Evolutionary conservation across 2,888 invertebrate species (phyloP).

Genomic region (Clunio marinus): DNA sequence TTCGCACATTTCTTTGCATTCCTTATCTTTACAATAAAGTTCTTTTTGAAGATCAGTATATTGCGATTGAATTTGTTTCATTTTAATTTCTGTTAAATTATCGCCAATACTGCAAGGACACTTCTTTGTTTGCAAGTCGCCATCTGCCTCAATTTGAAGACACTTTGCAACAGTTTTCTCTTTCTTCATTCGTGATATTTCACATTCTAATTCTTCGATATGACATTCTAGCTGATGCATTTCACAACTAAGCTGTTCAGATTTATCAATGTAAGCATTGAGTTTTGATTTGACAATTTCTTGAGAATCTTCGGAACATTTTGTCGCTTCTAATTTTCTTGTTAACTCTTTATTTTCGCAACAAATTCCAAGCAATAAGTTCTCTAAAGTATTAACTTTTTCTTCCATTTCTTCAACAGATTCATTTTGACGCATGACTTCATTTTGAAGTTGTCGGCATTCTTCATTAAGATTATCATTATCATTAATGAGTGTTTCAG

Average conservation of each 20-base stretch:
- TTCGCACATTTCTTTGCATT: constrained; percentile 40
- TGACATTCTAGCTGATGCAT: background rate
- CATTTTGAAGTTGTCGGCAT: background rate
- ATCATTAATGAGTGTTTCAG: background rate
- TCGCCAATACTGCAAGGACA: background rate
- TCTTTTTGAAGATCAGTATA: constrained; percentile 47
- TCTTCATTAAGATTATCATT: background rate
- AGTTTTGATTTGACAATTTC: no score
- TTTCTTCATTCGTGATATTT: background rate
- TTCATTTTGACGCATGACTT: background rate
- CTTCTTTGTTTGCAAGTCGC: background rate
- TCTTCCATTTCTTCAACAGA: background rate
- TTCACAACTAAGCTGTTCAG: background rate
- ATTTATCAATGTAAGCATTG: no score
- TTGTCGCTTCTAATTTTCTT: no score
- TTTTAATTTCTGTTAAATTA: background rate
- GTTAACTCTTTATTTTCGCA: background rate
- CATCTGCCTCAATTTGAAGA: no score
- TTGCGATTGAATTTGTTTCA: background rate
- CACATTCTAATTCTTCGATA: background rate
- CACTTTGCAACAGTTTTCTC: background rate
- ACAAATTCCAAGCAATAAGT: no score
- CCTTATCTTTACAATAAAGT: constrained; percentile 47
- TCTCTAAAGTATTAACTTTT: no score
- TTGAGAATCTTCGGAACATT: no score